Evolutionary conservation across 2,888 invertebrate genomes (phyloP), one percentile per base, ranked within the genome.

Genomic region (Nemurella pictetii): DNA sequence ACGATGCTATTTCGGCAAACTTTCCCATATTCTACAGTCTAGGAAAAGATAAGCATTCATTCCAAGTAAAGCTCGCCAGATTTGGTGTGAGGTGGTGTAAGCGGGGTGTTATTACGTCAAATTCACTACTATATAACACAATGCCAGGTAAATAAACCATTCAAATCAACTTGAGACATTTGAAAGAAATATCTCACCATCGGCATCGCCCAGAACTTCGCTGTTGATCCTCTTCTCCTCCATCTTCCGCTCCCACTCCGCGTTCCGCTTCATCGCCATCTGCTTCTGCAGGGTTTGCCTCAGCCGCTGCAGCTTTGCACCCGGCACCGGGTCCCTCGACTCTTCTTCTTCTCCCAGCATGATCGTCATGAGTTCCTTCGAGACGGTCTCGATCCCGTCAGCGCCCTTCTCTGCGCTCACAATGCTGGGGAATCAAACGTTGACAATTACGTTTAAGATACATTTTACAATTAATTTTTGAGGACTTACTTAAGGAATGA

Each of bases 231-330:
- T 88, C 88, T 87, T 89, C 89, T 91, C 89, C 85, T 94, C 93
- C 32, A 93, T 28, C 55, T 82, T 73, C 20, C 82, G 73, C 27
- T 93, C 92, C 93, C 96, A 93, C 87, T 95, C 94, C 85, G 94
- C 92, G 73, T 94, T 93, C 83, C 96, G 91, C 88, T 94, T 94
- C 86, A 93, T 92, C 0, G 93, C 93, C 88, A 97, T 97, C 90
- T 95, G 92, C 20, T 92, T 91, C 88, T 95, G 93, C 0, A 97
- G 91, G 86, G 94, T 94, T 86, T 94, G 93, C 88, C 94, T 95
- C 83, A 97, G 90, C 87, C 93, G 94, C n/a, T 92, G 89, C 87
- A 95, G 92, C 87, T 94, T 94, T 0, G 93, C 93, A 0, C 97
- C 96, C 75, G 96, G 95, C 81, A 88, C 88, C 1, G 88, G 86